phyloP scores from a whole-genome alignment of 2,888 invertebrate genomes.

The Tetragnatha montana region DNA sequence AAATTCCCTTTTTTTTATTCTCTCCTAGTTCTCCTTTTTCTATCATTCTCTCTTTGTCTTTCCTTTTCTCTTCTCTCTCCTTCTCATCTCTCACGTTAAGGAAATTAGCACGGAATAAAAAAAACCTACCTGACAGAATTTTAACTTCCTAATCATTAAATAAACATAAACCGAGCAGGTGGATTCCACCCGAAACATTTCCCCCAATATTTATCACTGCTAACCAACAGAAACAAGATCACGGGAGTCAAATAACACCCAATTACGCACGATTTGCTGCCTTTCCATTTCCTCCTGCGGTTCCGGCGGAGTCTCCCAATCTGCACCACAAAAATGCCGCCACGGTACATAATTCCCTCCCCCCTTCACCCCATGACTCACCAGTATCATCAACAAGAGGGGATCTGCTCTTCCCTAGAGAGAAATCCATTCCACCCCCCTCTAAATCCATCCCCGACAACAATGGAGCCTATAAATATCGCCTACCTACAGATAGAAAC shows the following conservation, averaged over 20 bases:
- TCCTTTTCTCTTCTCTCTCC: too few relatives aligned
- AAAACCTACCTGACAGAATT: too few relatives aligned
- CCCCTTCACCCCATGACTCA: background rate
- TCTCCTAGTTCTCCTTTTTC: too few relatives aligned
- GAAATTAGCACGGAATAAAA: too few relatives aligned
- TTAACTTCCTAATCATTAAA: too few relatives aligned
- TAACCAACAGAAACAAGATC: too few relatives aligned
- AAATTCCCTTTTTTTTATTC: too few relatives aligned
- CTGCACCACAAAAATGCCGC: background rate
- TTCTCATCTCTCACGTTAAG: too few relatives aligned
- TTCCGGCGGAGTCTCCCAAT: background rate
- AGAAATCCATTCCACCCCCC: background rate
- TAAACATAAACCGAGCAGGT: too few relatives aligned
- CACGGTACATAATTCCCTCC: background rate
- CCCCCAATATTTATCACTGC: too few relatives aligned
- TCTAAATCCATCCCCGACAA: background rate
- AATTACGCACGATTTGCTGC: background rate
- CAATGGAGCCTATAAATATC: slow-evolving; percentile 35
- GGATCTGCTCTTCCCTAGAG: background rate
- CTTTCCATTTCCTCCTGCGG: background rate
- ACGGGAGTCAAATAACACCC: background rate
- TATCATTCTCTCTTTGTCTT: too few relatives aligned
- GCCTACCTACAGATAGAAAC: background rate
- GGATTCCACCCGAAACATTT: too few relatives aligned
- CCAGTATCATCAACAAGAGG: background rate